These are phyloP conservation scores for Gerris lacustris DNA, from an alignment of 2,888 invertebrate genomes.

Conservation along the genomic window DNA sequence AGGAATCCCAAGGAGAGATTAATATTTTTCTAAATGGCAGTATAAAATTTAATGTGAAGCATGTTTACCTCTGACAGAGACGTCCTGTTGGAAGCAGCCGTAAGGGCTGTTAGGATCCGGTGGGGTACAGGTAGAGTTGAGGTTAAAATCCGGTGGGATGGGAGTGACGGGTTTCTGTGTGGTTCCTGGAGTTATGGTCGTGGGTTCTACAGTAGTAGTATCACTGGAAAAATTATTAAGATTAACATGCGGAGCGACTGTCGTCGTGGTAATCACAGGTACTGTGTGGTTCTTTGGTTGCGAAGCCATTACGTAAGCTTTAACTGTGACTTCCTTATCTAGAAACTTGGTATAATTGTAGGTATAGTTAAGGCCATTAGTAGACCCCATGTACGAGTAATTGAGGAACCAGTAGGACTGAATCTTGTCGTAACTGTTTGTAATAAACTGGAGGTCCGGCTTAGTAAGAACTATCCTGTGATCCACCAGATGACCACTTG, in stretches of 20 bases:
- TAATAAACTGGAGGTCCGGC: conserved; percentile 50
- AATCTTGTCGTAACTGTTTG: conserved; percentile 43
- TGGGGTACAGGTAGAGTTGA: conserved; percentile 48
- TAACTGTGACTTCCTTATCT: conserved; percentile 15
- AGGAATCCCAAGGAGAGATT: too few relatives aligned
- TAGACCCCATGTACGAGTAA: conserved; percentile 55
- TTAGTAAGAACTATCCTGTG: conserved; percentile 48
- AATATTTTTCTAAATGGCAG: too few relatives aligned
- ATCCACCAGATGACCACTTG: conserved; percentile 46
- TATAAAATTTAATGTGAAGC: too few relatives aligned
- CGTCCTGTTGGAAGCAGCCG: conserved; percentile 55
- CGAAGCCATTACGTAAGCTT: conserved; percentile 15
- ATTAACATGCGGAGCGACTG: neutral
- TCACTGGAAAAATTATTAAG: neutral
- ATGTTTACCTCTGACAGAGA: conserved; percentile 55
- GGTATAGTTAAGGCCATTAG: conserved; percentile 47
- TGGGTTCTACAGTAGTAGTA: neutral
- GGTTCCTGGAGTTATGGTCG: neutral
- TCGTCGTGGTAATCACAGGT: conserved; percentile 7
- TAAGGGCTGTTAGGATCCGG: conserved; percentile 54
- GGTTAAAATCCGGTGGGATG: conserved; percentile 39
- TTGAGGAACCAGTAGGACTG: conserved; percentile 69
- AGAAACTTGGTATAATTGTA: conserved; percentile 38
- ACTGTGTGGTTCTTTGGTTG: conserved; percentile 11
- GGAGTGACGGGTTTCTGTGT: neutral